A percentile compares a stretch with the other conserved stretches of the same genome.
Evolutionary conservation across 2,113 vertebrate species (phyloP).

Genomic region (Tetrax tetrax): DNA sequence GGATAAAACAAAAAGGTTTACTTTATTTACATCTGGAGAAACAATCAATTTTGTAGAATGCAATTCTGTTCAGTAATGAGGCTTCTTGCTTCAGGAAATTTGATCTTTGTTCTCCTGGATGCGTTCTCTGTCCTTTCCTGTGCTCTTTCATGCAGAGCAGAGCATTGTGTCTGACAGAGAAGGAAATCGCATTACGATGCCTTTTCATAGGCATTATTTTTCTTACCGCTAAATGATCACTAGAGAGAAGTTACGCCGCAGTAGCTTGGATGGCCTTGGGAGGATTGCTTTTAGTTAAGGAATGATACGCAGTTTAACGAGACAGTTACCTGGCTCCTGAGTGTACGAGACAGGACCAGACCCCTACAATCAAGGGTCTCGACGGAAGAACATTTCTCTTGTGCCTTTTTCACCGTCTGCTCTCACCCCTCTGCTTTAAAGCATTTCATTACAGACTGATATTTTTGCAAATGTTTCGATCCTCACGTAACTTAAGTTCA

Average conservation of each 20-base stretch:
- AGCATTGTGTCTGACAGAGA: not conserved
- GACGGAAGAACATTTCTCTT: not conserved
- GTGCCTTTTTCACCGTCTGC: not conserved
- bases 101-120: not conserved
- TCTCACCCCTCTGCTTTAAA: not conserved
- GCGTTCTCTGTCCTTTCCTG: not conserved
- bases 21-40: not conserved
- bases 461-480: not conserved
- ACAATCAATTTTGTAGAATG: not conserved
- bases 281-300: not conserved
- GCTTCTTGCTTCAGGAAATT: not conserved
- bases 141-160: not conserved
- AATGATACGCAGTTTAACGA: not conserved
- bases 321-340: not conserved
- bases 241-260: not conserved
- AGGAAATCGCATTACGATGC: not conserved
- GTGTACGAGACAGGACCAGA: rapidly evolving
- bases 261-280: not conserved
- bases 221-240: not conserved
- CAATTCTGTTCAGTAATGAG: not conserved
- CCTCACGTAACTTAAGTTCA: not conserved
- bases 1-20: not conserved
- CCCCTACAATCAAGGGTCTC: not conserved
- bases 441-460: rapidly evolving
- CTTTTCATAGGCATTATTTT: not conserved